A percentile compares a stretch with the other conserved stretches of the same genome.
These are phyloP conservation scores for Diploscapter pachys DNA, from an alignment of 1,140 invertebrate genomes.

Conservation along the genomic window DNA sequence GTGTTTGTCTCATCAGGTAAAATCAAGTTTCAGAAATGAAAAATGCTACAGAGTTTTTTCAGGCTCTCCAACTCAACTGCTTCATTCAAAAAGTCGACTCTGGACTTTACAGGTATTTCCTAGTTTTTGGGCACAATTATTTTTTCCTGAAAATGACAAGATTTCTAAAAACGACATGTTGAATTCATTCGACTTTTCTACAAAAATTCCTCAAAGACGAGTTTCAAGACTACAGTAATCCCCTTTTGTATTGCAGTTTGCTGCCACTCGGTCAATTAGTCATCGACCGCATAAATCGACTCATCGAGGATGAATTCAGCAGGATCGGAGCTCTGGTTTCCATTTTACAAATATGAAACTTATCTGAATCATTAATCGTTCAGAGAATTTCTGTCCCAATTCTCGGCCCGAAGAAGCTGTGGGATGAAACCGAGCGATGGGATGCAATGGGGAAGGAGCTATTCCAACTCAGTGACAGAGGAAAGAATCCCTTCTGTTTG, in stretches of 20 bases:
- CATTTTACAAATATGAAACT: not conserved
- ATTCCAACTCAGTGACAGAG: conserved; percentile 17
- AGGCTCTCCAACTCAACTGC: no score
- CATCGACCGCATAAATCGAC: conserved; percentile 12
- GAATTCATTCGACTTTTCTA: no score
- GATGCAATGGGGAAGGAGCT: conserved; percentile 27
- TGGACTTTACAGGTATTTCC: no score
- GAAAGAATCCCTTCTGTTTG: conserved; percentile 11
- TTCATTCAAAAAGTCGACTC: no score
- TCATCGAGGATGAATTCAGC: conserved; percentile 29
- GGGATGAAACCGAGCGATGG: conserved; percentile 29
- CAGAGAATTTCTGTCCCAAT: conserved; percentile 21
- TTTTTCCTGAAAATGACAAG: no score
- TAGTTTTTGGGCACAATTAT: no score
- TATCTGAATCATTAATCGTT: not conserved
- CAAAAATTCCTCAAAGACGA: no score
- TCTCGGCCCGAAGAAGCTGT: conserved; percentile 15
- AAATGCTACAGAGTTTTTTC: no score
- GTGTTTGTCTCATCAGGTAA: no score
- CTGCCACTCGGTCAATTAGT: conserved; percentile 33
- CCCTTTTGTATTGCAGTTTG: conserved; percentile 12
- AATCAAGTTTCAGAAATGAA: no score
- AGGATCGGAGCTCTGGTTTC: conserved; percentile 22
- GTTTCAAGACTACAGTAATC: no score
- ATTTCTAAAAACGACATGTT: no score